Evolutionary conservation across 2,797 vertebrate species (phyloP), one percentile per base, ranked within the genome.

Genomic region (Merluccius polli): DNA sequence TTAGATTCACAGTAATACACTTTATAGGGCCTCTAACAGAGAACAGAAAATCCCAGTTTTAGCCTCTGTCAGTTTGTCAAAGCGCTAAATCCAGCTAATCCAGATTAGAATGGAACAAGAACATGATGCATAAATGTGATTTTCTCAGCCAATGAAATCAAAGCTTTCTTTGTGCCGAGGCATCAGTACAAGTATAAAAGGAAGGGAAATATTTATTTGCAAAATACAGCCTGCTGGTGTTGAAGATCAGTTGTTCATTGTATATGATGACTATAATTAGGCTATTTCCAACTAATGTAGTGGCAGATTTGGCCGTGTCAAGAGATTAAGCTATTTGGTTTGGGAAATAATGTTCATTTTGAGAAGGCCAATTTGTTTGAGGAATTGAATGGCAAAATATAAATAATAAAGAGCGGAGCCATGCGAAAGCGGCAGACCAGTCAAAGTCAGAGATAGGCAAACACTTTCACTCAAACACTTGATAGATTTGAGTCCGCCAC

Each of bases 401-500:
- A 8, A 3, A 15, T 13, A 74, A 29, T 52, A 52, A 18, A 52
- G 16, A 52, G 44, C 44, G 71, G 70, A 71, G 73, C 65, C 13
- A 48, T 33, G 24, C 52, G n/a, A n/a, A n/a, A n/a, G n/a, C n/a
- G 29, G 63, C 36, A 79, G 15, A 21, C 0, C 27, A 63, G 72
- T 41, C 73, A 27, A 65, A 52, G 33, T 48, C n/a, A 31, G 32
- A 15, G 31, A 29, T 33, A 11, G 18, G 24, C 15, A 78, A 59
- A 77, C 78, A 69, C 71, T 83, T 84, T 81, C 80, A 29, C 79
- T 73, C 72, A 13, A 75, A 84, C 82, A 80, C 84, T 85, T 29
- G 83, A 83, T 77, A 84, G 82, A 86, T 76, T 81, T 15, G 18
- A 85, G 83, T 83, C 81, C 81, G 79, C 87, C 74, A 78, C 38